phyloP scores from a whole-genome alignment of 2,113 vertebrate genomes.

The Neodon shergylaensis region DNA sequence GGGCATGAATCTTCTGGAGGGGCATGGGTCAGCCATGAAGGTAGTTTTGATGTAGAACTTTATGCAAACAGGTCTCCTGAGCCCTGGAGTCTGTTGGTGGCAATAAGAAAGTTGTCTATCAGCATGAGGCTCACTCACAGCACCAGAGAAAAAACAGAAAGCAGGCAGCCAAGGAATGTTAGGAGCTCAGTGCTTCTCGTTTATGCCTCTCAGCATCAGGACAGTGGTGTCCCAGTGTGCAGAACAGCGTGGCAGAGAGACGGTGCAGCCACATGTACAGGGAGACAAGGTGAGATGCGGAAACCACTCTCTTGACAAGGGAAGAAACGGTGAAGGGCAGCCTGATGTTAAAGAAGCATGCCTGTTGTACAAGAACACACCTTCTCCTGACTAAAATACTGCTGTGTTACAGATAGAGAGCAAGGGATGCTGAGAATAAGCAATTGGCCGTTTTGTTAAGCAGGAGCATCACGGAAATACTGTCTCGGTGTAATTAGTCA shows the following conservation, averaged over 20 bases:
- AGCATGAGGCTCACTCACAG: neutral
- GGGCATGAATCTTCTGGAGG: neutral
- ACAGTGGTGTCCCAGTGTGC: neutral
- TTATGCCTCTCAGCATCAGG: neutral
- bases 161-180: neutral
- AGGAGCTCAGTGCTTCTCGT: neutral
- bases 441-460: conserved; percentile 5
- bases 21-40: neutral
- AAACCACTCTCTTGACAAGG: neutral
- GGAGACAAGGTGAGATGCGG: neutral
- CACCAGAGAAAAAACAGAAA: neutral
- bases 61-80: neutral
- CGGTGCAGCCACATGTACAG: accelerated
- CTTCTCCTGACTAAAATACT: neutral
- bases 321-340: neutral
- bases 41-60: neutral
- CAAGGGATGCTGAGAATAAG: conserved; percentile 2
- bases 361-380: neutral
- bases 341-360: neutral
- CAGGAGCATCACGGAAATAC: conserved; percentile 37
- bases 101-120: neutral
- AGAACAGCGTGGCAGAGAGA: neutral
- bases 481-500: neutral
- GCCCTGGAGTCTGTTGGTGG: neutral
- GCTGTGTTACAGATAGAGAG: neutral